These are phyloP conservation scores for Rhinoderma darwinii DNA, from an alignment of 2,113 vertebrate genomes.

Conservation along the genomic window DNA sequence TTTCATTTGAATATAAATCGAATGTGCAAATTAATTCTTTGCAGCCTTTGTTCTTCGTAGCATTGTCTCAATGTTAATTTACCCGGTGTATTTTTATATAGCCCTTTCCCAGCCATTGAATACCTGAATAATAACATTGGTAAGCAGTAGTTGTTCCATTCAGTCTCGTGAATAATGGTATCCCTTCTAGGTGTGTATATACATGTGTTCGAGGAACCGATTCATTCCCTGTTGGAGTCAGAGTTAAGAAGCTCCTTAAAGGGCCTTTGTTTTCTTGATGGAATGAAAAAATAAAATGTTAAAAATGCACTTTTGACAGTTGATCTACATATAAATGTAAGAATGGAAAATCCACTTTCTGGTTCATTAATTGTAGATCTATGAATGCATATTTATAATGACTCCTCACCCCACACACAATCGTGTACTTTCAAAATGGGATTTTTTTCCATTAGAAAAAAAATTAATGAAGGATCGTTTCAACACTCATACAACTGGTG, in stretches of 20 bases:
- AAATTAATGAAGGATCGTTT: background rate
- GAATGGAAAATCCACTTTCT: background rate
- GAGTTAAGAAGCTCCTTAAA: background rate
- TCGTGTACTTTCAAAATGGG: background rate
- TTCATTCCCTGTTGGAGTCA: constrained; percentile 48
- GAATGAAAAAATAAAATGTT: background rate
- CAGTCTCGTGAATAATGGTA: constrained; percentile 50
- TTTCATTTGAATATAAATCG: constrained; percentile 56
- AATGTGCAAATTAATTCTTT: constrained; percentile 48
- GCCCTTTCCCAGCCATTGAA: constrained; percentile 53
- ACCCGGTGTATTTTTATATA: constrained; percentile 24
- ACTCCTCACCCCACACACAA: background rate
- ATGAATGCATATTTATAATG: background rate
- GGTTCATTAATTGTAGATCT: constrained; percentile 2
- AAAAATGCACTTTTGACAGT: background rate
- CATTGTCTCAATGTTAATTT: constrained; percentile 53
- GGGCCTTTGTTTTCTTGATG: background rate
- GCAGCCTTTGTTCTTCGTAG: background rate
- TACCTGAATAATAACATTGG: background rate
- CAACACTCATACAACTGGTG: background rate
- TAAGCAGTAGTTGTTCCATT: constrained; percentile 52
- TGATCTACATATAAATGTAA: constrained; percentile 17
- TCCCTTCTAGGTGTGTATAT: constrained; percentile 44
- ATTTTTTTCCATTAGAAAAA: background rate
- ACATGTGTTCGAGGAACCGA: constrained; percentile 47